Evolutionary conservation across 2,888 invertebrate species (phyloP).

Genomic region (Diarsia dahlii): DNA sequence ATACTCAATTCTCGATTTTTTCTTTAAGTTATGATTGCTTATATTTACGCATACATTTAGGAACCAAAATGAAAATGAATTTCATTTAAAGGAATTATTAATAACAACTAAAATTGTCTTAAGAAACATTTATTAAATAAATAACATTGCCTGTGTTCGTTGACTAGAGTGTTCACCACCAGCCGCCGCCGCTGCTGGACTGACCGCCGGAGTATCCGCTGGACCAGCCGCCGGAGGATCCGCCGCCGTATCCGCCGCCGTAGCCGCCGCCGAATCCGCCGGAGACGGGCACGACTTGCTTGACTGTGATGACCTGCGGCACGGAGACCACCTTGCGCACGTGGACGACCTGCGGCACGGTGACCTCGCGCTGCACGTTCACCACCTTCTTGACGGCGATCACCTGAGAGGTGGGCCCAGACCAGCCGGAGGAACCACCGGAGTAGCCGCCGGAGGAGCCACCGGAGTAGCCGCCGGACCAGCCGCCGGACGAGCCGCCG

Average conservation of each 20-base stretch:
- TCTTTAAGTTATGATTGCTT: no score
- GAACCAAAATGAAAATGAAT: neutral
- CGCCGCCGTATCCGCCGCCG: slow-evolving; percentile 39
- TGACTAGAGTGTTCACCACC: slow-evolving; percentile 63
- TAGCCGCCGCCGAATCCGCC: slow-evolving; percentile 34
- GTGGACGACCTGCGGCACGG: slow-evolving; percentile 73
- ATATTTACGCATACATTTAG: no score
- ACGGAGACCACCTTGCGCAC: slow-evolving; percentile 78
- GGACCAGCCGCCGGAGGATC: slow-evolving; percentile 25
- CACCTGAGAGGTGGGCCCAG: slow-evolving; percentile 69
- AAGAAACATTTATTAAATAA: slow-evolving; percentile 35
- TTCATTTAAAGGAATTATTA: neutral
- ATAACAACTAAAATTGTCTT: neutral
- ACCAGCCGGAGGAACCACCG: slow-evolving; percentile 50
- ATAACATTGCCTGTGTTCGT: slow-evolving; percentile 23
- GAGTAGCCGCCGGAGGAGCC: slow-evolving; percentile 29
- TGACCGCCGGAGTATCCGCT: slow-evolving; percentile 33
- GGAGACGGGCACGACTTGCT: slow-evolving; percentile 72
- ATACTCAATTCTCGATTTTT: no score
- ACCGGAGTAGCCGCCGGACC: slow-evolving; percentile 21
- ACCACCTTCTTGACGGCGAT: slow-evolving; percentile 73
- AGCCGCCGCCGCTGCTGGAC: slow-evolving; percentile 57
- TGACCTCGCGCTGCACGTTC: slow-evolving; percentile 73
- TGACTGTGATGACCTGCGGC: slow-evolving; percentile 78
- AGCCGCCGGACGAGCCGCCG: slow-evolving; percentile 15